These are phyloP conservation scores for Amblyraja radiata DNA, from an alignment of 2,797 vertebrate genomes.

Conservation along the genomic window DNA sequence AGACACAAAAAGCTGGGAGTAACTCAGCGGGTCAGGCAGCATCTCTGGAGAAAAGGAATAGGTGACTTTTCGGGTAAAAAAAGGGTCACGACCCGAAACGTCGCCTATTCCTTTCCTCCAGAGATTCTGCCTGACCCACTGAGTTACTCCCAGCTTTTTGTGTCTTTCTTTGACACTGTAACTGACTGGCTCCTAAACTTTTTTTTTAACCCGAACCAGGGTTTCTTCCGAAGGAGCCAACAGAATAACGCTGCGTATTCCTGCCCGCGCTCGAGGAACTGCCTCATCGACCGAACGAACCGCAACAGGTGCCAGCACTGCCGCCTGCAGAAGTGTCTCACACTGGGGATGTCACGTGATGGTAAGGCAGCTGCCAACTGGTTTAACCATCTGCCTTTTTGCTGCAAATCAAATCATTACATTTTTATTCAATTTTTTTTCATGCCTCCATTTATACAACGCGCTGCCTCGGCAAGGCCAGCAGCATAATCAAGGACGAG, in stretches of 20 bases:
- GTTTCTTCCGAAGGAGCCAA: slow-evolving; percentile 85
- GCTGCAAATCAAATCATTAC: background rate
- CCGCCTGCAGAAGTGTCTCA: slow-evolving; percentile 84
- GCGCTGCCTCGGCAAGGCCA: too few relatives aligned
- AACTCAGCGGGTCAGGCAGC: too few relatives aligned
- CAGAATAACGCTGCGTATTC: slow-evolving; percentile 88
- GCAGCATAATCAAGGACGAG: too few relatives aligned
- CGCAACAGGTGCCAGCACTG: slow-evolving; percentile 90
- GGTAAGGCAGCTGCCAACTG: slow-evolving; percentile 59
- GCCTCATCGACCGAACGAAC: slow-evolving; percentile 85
- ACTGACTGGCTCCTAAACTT: background rate
- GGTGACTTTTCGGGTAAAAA: too few relatives aligned
- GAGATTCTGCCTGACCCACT: too few relatives aligned
- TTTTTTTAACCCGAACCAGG: slow-evolving; percentile 54
- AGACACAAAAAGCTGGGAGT: too few relatives aligned
- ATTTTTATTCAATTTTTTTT: background rate
- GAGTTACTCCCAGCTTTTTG: too few relatives aligned
- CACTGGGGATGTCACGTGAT: slow-evolving; percentile 84
- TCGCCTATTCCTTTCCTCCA: too few relatives aligned
- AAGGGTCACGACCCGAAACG: too few relatives aligned
- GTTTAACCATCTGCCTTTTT: background rate
- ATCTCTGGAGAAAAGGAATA: too few relatives aligned
- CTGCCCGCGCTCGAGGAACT: slow-evolving; percentile 83
- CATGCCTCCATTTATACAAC: background rate
- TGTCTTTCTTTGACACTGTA: background rate